Evolutionary conservation across 2,888 invertebrate species (phyloP), one percentile per base, ranked within the genome.

Genomic region (Philopedon plagiatum): DNA sequence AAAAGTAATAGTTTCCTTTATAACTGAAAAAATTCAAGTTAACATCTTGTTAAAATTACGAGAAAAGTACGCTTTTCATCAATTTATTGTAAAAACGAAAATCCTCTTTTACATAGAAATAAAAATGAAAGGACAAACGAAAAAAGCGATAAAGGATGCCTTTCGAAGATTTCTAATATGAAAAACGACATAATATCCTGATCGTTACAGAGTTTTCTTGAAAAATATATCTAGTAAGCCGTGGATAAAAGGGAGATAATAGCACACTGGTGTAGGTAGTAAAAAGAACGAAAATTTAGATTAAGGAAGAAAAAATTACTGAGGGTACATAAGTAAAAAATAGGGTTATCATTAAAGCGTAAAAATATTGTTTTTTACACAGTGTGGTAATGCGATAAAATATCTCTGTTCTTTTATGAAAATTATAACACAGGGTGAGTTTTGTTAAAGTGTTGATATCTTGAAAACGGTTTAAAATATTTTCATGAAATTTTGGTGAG

Each of bases 161-260:
- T 3, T 23, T 46, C 21, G n/a, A 19, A 46, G n/a, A 5, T 2
- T 2, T 23, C 46, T 46, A 46, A 46, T 46, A 11, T 19, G 46
- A 46, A 46, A 46, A 46, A 46, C 21, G 46, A 46, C 23, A 46
- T n/a, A n/a, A n/a, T 23, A 19, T 46, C 23, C 21, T 11, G 46
- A 46, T 46, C 46, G 23, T 46, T 46, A 46, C n/a, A n/a, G 23
- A 21, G 23, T 46, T 46, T 19, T 21, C 15, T 13, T 46, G n/a
- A n/a, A 23, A 39, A 23, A 46, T 46, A 46, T 46, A 21, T 46
- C 39, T 15, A 3, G 21, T 15, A 23, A 46, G 46, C 46, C 5
- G n/a, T 21, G 46, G 46, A 46, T 46, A 23, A 46, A 46, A 46
- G 46, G 44, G 23, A 44, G 23, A 46, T 23, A 46, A 46, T 46